These are phyloP conservation scores for Parapristionchus giblindavisi DNA, from an alignment of 2,888 invertebrate genomes.

Conservation along the genomic window DNA sequence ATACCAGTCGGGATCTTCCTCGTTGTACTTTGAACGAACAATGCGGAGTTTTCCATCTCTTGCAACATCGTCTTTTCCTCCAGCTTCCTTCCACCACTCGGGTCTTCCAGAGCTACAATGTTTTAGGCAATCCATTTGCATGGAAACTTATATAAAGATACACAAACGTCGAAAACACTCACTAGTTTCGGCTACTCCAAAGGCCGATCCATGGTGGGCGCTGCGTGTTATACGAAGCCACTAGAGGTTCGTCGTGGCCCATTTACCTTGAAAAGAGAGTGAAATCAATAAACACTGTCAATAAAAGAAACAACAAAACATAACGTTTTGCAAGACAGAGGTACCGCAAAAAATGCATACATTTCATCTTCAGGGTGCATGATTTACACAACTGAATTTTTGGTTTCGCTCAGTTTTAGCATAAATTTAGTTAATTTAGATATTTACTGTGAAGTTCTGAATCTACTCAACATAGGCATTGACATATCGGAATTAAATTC, in stretches of 20 bases:
- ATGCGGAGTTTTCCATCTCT: slow-evolving; percentile 52
- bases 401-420: no score
- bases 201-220: slow-evolving; percentile 64
- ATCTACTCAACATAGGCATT: no score
- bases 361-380: no score
- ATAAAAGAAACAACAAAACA: neutral
- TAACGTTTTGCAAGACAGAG: no score
- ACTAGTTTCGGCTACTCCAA: slow-evolving; percentile 62
- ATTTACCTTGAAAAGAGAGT: no score
- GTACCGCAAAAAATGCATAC: no score
- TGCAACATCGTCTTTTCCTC: slow-evolving; percentile 50
- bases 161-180: slow-evolving; percentile 34
- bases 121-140: neutral
- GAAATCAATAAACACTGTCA: neutral
- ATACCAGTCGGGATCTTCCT: slow-evolving; percentile 62
- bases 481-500: no score
- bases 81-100: slow-evolving; percentile 66
- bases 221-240: slow-evolving; percentile 60
- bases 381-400: no score
- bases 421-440: no score
- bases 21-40: slow-evolving; percentile 46
- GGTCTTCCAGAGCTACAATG: slow-evolving; percentile 59
- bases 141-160: neutral
- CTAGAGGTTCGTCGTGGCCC: slow-evolving; percentile 52
- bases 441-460: no score